Base-by-base conservation (phyloP, 30 jellyfish, hydroid and myxozoan species). In the Aurelia sp. region DNA sequence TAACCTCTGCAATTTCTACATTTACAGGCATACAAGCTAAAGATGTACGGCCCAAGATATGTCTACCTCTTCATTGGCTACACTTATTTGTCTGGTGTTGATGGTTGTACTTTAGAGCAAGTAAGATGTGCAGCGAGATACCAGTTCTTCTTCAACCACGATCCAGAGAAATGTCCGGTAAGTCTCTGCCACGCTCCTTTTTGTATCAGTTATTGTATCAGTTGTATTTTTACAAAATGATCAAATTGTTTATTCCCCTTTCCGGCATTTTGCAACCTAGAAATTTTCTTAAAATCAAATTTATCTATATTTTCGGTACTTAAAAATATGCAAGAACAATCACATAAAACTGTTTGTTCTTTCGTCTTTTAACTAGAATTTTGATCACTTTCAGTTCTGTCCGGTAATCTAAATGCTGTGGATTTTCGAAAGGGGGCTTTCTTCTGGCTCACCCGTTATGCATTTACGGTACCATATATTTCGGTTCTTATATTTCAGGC, bases 41-140 rank as follows among this genome's bases (percentile, higher is more conserved):
- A 79, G 53, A 88, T 88, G 96, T 88, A 80, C 52, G 96, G 96
- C 6, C 96, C 96, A n/a, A 85, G 66, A 5, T 88, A 77, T 67
- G 91, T 88, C 68, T 88, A 80, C 63, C 85, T 88, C 13, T 73
- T 88, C 40, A 16, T 79, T 79, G 91, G 89, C 62, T 72, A 68
- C 63, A 67, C 78, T 22, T 58, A 21, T 16, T 51, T 79, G 27
- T 20, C 59, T 38, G 88, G 63, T 4, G 21, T 73, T 13, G 83
- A 63, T 21, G 85, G 84, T 33, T 88, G 96, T 72, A 88, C 96
- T 0, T 1, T 35, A n/a, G 91, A 78, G 18, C 91, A 88, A 62
- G 87, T 88, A 67, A 70, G 41, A 81, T 88, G 96, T 81, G 96
- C 96, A 24, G 91, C 96, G 13, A 70, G 89, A 8, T 70, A 72